Evolutionary conservation across 1,140 invertebrate genomes (phyloP), one percentile per base, ranked within the genome.

Genomic region (Ips nitidus): DNA sequence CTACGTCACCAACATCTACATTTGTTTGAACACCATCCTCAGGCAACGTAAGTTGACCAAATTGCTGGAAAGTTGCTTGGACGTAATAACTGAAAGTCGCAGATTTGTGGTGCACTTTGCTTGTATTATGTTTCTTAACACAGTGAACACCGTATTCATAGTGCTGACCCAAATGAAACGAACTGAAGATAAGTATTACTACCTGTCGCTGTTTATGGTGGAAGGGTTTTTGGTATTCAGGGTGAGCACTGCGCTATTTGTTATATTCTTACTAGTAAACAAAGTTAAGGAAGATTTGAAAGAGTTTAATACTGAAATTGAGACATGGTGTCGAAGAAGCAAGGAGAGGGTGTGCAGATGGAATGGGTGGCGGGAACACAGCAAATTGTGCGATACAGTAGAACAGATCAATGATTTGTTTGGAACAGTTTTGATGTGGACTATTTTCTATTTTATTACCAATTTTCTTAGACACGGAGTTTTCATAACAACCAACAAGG

Each of bases 211-310:
- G 5, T 66, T 66, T 66, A 4, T 66, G 5, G 41, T 52, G 8
- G 63, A 66, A 45, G 63, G 63, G 37, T 66, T 66, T 1, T 22
- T 66, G 53, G 38, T 42, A 3, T 43, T 40, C 3, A 66, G 63
- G 39, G 52, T 42, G 1, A 45, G 42, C 5, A 66, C 63, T 36
- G 50, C 37, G 2, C 40, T 66, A 6, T 66, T 66, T 57, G 42
- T 66, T 37, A 66, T 66, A 45, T 66, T 66, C 45, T 41, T 66
- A 5, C 41, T 66, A 39, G 50, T 66, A 1, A 66, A 66, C n/a
- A 66, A 57, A 39, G 42, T 57, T 2, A 56, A 7, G 47, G 45
- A 57, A 45, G n/a, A 57, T 2, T 37, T 53, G n/a, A 45, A 6
- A 57, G 5, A 39, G 3, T 57, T 66, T 37, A 66, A 66, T 45